Evolutionary conservation across 2,113 vertebrate genomes (phyloP), one percentile per base, ranked within the genome.

Genomic region (Hippolais icterina): DNA sequence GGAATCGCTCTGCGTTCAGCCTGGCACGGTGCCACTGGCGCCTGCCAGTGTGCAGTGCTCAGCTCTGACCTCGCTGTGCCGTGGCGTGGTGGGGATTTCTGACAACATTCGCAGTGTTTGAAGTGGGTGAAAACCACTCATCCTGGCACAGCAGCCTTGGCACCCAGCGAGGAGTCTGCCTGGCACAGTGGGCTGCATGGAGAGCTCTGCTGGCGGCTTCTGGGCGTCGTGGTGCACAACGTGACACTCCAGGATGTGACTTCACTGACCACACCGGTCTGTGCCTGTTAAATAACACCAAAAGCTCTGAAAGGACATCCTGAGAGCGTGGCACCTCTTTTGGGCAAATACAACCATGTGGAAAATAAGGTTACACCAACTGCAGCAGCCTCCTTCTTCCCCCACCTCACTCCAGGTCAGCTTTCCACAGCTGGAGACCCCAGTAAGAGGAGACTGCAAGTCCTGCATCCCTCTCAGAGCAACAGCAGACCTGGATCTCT

Each of bases 1-100:
- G 49, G 60, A 91, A 97, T 94, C 53, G 24, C 53, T 96, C 70
- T 10, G 57, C 89, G 93, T 86, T 90, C 94, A 59, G 69, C 91
- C 91, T 95, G 96, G 97, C 96, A 80, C 24, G 72, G 42, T 10
- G 64, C 95, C 96, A 83, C 72, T 1, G 31, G 82, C 1, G 56
- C 11, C 41, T 80, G n/a, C 83, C 33, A 87, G 89, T 59, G 93
- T 87, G 91, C 69, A 74, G 3, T 4, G 77, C 96, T 82, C 90
- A 60, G 83, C 96, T 54, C 84, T 77, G 95, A 94, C 94, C 96
- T 94, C 66, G 49, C 44, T 1, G 11, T 3, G 18, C 85, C 12
- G 8, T 4, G 76, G 66, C 60, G 33, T 24, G 35, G 28, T 21
- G 79, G 84, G 53, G 61, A 79, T 87, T 88, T 74, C 93, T 22